A percentile compares a stretch with the other conserved stretches of the same genome.
These are phyloP conservation scores for Epinephelus fuscoguttatus DNA, from an alignment of 2,113 vertebrate genomes.

Conservation along the genomic window DNA sequence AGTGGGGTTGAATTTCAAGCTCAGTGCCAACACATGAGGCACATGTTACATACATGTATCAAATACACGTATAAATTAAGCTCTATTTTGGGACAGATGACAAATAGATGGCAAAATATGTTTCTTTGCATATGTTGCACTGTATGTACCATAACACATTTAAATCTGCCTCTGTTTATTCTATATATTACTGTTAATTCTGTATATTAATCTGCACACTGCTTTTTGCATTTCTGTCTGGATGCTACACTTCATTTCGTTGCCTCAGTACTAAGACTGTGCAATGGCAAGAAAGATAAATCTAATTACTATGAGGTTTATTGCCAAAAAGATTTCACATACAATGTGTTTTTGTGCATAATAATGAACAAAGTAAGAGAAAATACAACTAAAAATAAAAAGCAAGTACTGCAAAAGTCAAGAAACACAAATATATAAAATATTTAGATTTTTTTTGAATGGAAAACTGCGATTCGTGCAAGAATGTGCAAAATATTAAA, in stretches of 20 bases:
- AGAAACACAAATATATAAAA: neutral
- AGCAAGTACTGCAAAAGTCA: neutral
- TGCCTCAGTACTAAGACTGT: neutral
- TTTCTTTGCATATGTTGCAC: neutral
- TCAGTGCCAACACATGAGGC: constrained; percentile 1
- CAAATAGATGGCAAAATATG: neutral
- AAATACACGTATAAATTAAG: neutral
- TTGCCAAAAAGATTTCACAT: neutral
- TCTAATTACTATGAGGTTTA: neutral
- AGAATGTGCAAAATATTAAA: neutral
- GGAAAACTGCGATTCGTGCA: neutral
- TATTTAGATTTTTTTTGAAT: too few species aligned
- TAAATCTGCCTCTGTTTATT: neutral
- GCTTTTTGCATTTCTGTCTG: neutral
- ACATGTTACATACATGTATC: neutral
- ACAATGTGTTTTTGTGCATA: neutral
- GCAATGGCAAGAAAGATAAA: neutral
- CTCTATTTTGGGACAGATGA: neutral
- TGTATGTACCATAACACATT: neutral
- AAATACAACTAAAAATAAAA: neutral
- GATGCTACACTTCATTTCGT: neutral
- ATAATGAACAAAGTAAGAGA: too few species aligned
- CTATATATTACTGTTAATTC: neutral
- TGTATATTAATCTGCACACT: neutral
- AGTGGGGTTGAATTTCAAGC: constrained; percentile 39